Evolutionary conservation across 2,113 vertebrate genomes (phyloP), one percentile per base, ranked within the genome.

Genomic region (Montifringilla adamsi): DNA sequence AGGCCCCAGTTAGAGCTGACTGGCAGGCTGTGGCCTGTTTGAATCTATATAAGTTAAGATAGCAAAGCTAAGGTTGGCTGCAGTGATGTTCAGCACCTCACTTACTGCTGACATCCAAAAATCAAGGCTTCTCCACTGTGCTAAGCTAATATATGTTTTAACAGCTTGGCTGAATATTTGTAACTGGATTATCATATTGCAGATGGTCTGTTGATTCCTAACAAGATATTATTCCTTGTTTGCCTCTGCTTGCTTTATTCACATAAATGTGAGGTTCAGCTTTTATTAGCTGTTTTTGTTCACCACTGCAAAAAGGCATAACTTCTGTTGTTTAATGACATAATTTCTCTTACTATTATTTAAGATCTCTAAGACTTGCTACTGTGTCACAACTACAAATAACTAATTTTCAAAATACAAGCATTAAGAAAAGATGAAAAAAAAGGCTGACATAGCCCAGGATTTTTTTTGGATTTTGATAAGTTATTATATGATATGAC

Each of bases 401-500:
- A 31, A 22, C 4, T 62, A 21, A 78, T 76, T 95, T 92, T 95
- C 11, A 80, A 76, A 96, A 94, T 43, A 6, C 11, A 84, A 85
- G 24, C 27, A 82, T 15, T 23, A 78, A 75, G 19, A 74, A 78
- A 79, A 66, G 8, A 43, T 53, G 10, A 28, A 24, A 15, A 6
- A 39, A 53, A 14, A 0, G 5, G 5, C 0, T 13, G 8, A 28
- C 27, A 67, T 58, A 70, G 62, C 85, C 35, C 8, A 44, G 27
- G 15, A 75, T 88, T 94, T 82, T 67, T 2, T 91, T 96, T 87
- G 39, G 68, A 41, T 74, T 95, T 93, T 30, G 24, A 62, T 91
- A 94, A 95, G 94, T 78, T 93, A 47, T 72, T 87, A 22, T 80
- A 77, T 94, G 94, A 28, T 67, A 62, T 87, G 87, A 87, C 53